phyloP scores from a whole-genome alignment of 92 coral and sea anemone genomes.

The Porites lobata region DNA sequence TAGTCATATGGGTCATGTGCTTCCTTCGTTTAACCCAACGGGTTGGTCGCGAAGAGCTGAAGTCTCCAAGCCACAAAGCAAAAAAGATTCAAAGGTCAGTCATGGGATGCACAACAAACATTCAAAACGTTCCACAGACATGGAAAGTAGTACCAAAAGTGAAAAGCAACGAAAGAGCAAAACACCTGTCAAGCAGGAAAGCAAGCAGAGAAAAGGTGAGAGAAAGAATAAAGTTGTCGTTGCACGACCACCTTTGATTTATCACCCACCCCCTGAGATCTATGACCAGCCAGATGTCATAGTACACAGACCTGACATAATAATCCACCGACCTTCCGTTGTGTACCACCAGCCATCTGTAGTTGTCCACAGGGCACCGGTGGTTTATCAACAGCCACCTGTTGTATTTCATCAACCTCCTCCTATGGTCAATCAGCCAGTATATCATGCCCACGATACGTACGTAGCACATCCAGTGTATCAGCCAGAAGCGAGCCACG shows the following conservation, averaged over 20 bases:
- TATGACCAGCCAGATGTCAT: slow-evolving; percentile 93
- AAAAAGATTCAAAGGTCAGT: slow-evolving; percentile 16
- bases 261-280: slow-evolving; percentile 98
- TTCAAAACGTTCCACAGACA: not conserved
- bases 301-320: slow-evolving; percentile 96
- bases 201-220: slow-evolving; percentile 69
- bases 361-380: slow-evolving; percentile 96
- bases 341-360: slow-evolving; percentile 97
- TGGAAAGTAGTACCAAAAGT: slow-evolving; percentile 5
- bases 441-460: slow-evolving; percentile 82
- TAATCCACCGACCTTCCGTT: slow-evolving; percentile 93
- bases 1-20: slow-evolving; percentile 23
- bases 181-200: slow-evolving; percentile 25
- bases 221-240: slow-evolving; percentile 92
- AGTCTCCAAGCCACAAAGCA: slow-evolving; percentile 71
- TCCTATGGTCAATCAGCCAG: slow-evolving; percentile 90
- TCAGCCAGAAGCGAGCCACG: slow-evolving; percentile 75
- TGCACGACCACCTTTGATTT: slow-evolving; percentile 93
- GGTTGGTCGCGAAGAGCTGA: slow-evolving; percentile 57
- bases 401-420: slow-evolving; percentile 98
- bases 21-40: slow-evolving; percentile 15
- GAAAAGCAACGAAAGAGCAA: not conserved
- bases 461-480: slow-evolving; percentile 84
- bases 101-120: slow-evolving; percentile 1
- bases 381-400: slow-evolving; percentile 93